phyloP scores from a whole-genome alignment of 1,140 invertebrate species.

The Matsumurasca onukii region DNA sequence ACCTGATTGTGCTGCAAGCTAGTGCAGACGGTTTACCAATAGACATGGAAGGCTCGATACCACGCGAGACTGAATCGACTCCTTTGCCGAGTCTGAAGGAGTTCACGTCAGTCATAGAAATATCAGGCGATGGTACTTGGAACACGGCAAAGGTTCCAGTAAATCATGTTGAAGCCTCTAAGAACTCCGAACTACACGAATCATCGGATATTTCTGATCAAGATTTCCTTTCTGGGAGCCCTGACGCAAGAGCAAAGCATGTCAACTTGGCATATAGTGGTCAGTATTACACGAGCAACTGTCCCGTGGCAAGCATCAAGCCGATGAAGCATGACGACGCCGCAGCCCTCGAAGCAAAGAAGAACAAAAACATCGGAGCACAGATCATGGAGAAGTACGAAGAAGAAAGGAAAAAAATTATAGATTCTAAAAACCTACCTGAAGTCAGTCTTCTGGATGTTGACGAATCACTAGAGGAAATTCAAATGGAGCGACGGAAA shows the following conservation, averaged over 20 bases:
- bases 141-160: slow-evolving; percentile 13
- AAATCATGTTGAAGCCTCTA: slow-evolving; percentile 15
- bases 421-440: slow-evolving; percentile 39
- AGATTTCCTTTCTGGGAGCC: neutral
- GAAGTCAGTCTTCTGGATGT: slow-evolving; percentile 42
- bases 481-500: slow-evolving; percentile 38
- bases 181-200: neutral
- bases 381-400: slow-evolving; percentile 43
- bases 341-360: neutral
- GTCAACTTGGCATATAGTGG: slow-evolving; percentile 32
- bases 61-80: neutral
- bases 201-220: neutral
- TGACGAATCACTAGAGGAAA: slow-evolving; percentile 41
- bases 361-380: slow-evolving; percentile 41
- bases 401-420: slow-evolving; percentile 37
- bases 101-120: slow-evolving; percentile 37
- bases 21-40: slow-evolving; percentile 6
- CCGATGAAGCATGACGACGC: slow-evolving; percentile 15
- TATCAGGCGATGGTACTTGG: slow-evolving; percentile 41
- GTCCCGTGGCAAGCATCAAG: slow-evolving; percentile 34
- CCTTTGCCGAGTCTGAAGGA: neutral
- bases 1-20: slow-evolving; percentile 6
- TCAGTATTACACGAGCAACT: slow-evolving; percentile 31
- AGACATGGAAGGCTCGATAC: neutral
- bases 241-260: slow-evolving; percentile 17